Percentiles rank a stretch among this genome's conserved stretches.
Conservation (phyloP, 2,797 vertebrate genomes). For the Myotis pilosus region DNA sequence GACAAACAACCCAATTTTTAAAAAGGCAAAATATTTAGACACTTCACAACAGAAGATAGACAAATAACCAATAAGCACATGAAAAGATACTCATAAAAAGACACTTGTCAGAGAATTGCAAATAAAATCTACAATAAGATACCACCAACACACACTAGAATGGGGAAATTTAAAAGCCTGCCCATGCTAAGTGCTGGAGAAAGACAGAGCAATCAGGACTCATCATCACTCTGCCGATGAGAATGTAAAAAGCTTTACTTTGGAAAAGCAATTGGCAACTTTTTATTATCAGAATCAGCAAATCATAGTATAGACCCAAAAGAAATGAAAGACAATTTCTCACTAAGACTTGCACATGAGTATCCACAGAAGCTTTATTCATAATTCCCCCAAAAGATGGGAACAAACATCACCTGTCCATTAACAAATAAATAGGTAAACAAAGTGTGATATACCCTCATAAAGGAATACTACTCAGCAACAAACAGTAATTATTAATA, state of each 20-base stretch:
- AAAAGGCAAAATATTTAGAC: background rate
- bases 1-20: background rate
- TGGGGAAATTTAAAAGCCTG: background rate
- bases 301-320: background rate
- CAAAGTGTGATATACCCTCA: background rate
- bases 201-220: background rate
- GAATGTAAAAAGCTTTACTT: background rate
- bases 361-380: background rate
- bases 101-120: background rate
- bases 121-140: background rate
- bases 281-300: background rate
- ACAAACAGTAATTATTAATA: background rate
- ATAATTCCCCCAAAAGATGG: background rate
- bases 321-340: constrained; percentile 21
- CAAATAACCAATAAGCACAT: background rate
- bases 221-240: background rate
- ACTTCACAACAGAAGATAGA: background rate
- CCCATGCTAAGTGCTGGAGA: background rate
- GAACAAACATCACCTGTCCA: background rate
- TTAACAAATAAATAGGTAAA: background rate
- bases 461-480: background rate
- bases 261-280: background rate
- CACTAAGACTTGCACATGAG: background rate
- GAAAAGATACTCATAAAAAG: background rate
- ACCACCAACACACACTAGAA: background rate